These are phyloP conservation scores for Hippasteria phrygiana DNA, from an alignment of 53 echinoderm and acorn worm species.

Conservation along the genomic window DNA sequence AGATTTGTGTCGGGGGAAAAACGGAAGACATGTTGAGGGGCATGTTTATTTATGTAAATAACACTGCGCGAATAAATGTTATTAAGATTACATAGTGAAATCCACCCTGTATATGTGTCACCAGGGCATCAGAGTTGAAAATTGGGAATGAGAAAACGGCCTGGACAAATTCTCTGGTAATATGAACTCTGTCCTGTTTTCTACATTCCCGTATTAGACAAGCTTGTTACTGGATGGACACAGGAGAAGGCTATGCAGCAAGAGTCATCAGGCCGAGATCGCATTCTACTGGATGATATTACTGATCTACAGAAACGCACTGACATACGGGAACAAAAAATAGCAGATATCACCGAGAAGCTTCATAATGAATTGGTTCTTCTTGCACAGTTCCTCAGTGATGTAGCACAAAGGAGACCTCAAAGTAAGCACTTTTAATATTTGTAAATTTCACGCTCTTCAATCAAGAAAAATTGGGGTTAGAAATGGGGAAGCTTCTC, in stretches of 20 bases:
- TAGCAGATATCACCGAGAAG: slow-evolving; percentile 86
- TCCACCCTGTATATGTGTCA: too few species aligned
- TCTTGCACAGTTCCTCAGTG: slow-evolving; percentile 84
- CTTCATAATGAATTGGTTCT: slow-evolving; percentile 83
- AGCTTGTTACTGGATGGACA: slow-evolving; percentile 84
- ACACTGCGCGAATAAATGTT: too few species aligned
- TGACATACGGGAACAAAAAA: slow-evolving; percentile 87
- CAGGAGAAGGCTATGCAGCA: slow-evolving; percentile 81
- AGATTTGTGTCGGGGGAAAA: too few species aligned
- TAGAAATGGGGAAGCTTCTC: too few species aligned
- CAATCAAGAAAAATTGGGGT: too few species aligned
- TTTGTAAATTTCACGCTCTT: not conserved
- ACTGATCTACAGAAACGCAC: slow-evolving; percentile 87
- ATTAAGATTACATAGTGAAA: too few species aligned
- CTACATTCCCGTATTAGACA: slow-evolving; percentile 54
- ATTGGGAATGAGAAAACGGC: too few species aligned
- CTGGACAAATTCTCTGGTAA: too few species aligned
- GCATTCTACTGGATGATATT: slow-evolving; percentile 89
- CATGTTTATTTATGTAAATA: too few species aligned
- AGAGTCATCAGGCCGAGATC: slow-evolving; percentile 87
- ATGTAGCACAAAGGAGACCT: slow-evolving; percentile 84
- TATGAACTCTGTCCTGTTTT: too few species aligned
- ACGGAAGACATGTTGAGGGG: too few species aligned
- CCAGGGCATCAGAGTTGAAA: too few species aligned
- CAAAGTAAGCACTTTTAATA: slow-evolving; percentile 61